A percentile compares a stretch with the other conserved stretches of the same genome.
Conservation (phyloP, 92 coral and sea anemone genomes). For the Meandrina meandrites region DNA sequence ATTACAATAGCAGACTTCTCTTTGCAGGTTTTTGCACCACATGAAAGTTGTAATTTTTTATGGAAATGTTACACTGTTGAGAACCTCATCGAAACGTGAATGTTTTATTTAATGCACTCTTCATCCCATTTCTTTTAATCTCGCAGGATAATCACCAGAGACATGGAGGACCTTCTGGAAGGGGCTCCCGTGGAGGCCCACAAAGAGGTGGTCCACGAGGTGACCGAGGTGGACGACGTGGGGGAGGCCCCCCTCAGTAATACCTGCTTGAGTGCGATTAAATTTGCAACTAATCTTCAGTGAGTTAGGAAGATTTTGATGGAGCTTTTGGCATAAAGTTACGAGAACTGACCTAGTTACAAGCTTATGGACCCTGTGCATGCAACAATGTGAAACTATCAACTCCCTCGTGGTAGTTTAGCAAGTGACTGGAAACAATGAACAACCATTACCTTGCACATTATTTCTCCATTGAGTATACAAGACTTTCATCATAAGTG, state of each 20-base stretch:
- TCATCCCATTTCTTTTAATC: not conserved
- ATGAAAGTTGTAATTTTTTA: too few relatives aligned
- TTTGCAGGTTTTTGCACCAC: too few relatives aligned
- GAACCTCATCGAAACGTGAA: not conserved
- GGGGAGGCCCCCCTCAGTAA: slow-evolving; percentile 81
- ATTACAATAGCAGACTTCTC: too few relatives aligned
- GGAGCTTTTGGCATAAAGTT: slow-evolving; percentile 96
- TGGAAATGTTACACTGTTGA: not conserved
- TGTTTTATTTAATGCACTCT: not conserved
- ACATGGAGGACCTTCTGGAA: slow-evolving; percentile 31
- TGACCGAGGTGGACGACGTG: slow-evolving; percentile 74
- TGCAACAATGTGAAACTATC: slow-evolving; percentile 12
- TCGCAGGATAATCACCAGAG: slow-evolving; percentile 38
- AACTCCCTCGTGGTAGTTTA: not conserved
- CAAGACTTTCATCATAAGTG: not conserved
- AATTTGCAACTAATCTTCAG: slow-evolving; percentile 41
- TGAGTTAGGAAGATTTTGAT: slow-evolving; percentile 97
- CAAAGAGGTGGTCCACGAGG: slow-evolving; percentile 82
- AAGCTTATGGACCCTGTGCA: slow-evolving; percentile 43
- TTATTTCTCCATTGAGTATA: not conserved
- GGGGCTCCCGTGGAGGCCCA: slow-evolving; percentile 80
- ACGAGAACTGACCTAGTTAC: slow-evolving; percentile 74
- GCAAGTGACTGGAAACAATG: not conserved
- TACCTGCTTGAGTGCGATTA: slow-evolving; percentile 18
- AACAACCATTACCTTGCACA: not conserved